phyloP scores from a whole-genome alignment of 2,113 vertebrate genomes.

The Prietella phreatophila region DNA sequence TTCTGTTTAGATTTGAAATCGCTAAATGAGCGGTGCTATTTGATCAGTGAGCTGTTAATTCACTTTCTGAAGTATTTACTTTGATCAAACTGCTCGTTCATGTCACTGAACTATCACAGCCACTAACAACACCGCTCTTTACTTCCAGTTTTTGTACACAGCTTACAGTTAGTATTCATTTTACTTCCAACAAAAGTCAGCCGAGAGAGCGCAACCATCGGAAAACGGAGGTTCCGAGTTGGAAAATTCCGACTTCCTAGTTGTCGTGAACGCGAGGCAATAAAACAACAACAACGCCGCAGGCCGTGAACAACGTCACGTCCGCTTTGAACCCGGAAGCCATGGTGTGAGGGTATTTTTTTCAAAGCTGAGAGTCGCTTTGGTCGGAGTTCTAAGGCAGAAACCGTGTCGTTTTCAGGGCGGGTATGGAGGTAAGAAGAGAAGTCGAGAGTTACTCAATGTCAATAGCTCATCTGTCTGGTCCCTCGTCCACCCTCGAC shows the following conservation, averaged over 20 bases:
- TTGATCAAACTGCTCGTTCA: too few species aligned
- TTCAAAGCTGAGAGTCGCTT: slow-evolving; percentile 58
- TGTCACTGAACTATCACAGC: too few species aligned
- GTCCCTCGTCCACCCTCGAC: not conserved
- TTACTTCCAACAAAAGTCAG: too few species aligned
- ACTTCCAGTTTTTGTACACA: too few species aligned
- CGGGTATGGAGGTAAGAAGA: slow-evolving; percentile 77
- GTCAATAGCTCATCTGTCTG: slow-evolving; percentile 11
- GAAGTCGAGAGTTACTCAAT: slow-evolving; percentile 35
- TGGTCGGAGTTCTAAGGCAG: slow-evolving; percentile 65
- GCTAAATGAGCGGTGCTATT: too few species aligned
- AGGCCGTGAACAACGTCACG: slow-evolving; percentile 51
- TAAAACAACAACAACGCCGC: not conserved
- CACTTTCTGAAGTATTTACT: too few species aligned
- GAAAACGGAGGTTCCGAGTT: not conserved
- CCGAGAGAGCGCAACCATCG: too few species aligned
- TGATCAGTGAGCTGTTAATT: too few species aligned
- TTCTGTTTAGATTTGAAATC: too few species aligned
- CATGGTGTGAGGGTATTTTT: slow-evolving; percentile 59
- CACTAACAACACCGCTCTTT: too few species aligned
- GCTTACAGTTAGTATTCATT: too few species aligned
- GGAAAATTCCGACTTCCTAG: not conserved
- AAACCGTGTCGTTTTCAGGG: slow-evolving; percentile 56
- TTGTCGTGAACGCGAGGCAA: not conserved
- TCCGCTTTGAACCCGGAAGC: slow-evolving; percentile 65